phyloP scores from a whole-genome alignment of 2,113 vertebrate species.

The Eptatretus burgeri region DNA sequence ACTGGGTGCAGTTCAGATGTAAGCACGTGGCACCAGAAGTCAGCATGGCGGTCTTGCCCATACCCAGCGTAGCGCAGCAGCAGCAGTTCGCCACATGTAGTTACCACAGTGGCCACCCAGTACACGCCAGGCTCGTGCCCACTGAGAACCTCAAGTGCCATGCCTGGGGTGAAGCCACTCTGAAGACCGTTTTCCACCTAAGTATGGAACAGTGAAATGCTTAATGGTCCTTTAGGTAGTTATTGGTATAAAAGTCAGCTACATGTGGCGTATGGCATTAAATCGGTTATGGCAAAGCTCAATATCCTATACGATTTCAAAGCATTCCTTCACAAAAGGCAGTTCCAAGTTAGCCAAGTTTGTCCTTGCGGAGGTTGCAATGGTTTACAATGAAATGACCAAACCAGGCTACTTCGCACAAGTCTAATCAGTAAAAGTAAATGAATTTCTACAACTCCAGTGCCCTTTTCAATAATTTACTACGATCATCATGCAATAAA shows the following conservation, averaged over 20 bases:
- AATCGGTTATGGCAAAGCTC: no score
- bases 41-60: conserved; percentile 57
- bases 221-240: not conserved
- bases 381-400: no score
- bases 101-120: conserved; percentile 80
- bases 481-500: no score
- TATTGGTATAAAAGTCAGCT: not conserved
- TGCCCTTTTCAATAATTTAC: no score
- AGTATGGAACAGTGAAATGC: not conserved
- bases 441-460: no score
- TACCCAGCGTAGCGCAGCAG: conserved; percentile 72
- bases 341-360: no score
- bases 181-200: conserved; percentile 76
- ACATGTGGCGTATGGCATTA: no score
- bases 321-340: no score
- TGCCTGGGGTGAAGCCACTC: conserved; percentile 70
- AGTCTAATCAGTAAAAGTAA: no score
- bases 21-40: conserved; percentile 91
- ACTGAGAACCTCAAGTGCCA: conserved; percentile 67
- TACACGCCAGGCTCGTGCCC: conserved; percentile 44
- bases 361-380: no score
- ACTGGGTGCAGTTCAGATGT: conserved; percentile 57
- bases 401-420: no score
- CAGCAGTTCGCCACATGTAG: conserved; percentile 70
- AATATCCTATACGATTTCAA: no score